Evolutionary conservation across 2,797 vertebrate genomes (phyloP).

Genomic region (Echeneis naucrates): DNA sequence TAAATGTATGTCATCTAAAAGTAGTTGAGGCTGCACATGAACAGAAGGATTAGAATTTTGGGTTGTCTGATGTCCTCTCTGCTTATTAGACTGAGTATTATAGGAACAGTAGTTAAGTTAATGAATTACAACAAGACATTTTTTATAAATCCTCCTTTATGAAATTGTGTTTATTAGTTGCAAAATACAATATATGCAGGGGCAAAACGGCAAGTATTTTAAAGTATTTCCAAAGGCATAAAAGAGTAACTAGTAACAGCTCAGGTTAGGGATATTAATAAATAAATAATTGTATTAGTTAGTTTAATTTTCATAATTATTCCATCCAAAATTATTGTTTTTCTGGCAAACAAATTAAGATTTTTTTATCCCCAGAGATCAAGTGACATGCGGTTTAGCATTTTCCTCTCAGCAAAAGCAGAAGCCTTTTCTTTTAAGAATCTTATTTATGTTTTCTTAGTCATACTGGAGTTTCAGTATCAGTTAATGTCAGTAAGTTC

Average conservation of each 20-base stretch:
- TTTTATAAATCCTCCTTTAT: background rate
- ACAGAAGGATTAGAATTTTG: background rate
- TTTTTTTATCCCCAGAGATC: conserved; percentile 8
- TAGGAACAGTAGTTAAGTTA: background rate
- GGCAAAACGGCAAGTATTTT: background rate
- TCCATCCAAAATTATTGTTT: background rate
- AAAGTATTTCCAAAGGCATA: no score
- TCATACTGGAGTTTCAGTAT: conserved; percentile 61
- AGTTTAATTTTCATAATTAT: background rate
- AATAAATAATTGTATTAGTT: background rate
- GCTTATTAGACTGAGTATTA: background rate
- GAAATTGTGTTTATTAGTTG: background rate
- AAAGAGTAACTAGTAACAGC: background rate
- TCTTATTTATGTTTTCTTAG: conserved; percentile 38
- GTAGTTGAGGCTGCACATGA: no score
- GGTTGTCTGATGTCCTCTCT: background rate
- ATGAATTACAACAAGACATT: background rate
- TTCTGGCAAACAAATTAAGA: conserved; percentile 3
- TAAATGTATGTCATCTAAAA: background rate
- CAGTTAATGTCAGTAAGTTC: conserved; percentile 11
- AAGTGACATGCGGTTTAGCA: background rate
- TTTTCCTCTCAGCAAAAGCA: conserved; percentile 26
- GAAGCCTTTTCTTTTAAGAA: conserved; percentile 29
- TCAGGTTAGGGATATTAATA: background rate
- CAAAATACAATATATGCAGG: fast-evolving